Percentiles rank a stretch among this genome's conserved stretches.
Conservation (phyloP, 2,113 vertebrate species). For the Odobenus rosmarus region DNA sequence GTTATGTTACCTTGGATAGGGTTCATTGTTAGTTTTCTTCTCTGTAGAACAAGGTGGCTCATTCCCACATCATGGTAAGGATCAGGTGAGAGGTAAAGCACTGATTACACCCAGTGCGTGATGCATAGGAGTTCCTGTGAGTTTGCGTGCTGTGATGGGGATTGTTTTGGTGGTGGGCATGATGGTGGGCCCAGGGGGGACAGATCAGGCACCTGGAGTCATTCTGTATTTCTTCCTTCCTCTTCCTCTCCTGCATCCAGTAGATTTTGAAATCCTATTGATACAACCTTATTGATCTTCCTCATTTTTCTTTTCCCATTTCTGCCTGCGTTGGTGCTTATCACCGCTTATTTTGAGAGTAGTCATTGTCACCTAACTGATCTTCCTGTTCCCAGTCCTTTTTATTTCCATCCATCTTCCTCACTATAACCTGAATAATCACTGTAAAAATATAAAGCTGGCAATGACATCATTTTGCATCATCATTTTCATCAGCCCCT, state of each 20-base stretch:
- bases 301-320: not conserved
- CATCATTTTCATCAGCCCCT: not conserved
- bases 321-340: not conserved
- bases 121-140: not conserved
- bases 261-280: not conserved
- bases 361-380: not conserved
- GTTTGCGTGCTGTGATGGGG: not conserved
- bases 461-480: not conserved
- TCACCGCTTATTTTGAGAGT: not conserved
- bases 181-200: not conserved
- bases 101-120: too few relatives aligned
- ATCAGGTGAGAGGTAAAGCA: not conserved
- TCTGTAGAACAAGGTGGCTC: not conserved
- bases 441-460: not conserved
- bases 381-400: not conserved
- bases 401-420: not conserved
- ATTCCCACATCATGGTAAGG: not conserved
- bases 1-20: not conserved
- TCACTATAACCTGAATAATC: not conserved
- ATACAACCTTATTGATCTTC: not conserved
- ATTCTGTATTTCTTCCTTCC: not conserved
- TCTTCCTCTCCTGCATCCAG: not conserved
- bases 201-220: not conserved
- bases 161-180: not conserved
- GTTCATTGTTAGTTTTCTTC: not conserved